Conservation (phyloP, 1,140 invertebrate genomes). For the Glomeris maerens region DNA sequence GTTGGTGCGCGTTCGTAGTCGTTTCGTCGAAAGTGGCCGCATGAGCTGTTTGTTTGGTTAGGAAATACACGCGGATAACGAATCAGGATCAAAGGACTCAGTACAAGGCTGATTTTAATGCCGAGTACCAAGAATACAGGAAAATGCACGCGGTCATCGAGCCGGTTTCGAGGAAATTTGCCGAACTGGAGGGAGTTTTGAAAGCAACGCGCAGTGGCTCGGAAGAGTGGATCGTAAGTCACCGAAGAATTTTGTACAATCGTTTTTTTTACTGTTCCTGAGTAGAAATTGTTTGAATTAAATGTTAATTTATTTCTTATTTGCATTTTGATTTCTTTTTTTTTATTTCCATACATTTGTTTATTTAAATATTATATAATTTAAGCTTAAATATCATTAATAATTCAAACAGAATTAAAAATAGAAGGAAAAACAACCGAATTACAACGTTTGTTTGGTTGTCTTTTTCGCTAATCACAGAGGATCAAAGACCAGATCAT, state of each 20-base stretch:
- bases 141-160: conserved; percentile 57
- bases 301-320: not conserved
- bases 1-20: conserved; percentile 21
- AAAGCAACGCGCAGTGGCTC: conserved; percentile 36
- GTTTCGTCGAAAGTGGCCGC: not conserved
- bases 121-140: conserved; percentile 68
- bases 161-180: conserved; percentile 58
- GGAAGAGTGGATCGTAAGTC: conserved; percentile 37
- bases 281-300: conserved; percentile 6
- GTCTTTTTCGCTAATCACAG: conserved; percentile 32
- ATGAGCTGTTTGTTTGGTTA: conserved; percentile 28
- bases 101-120: conserved; percentile 78
- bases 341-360: not conserved
- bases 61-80: conserved; percentile 62
- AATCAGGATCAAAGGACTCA: conserved; percentile 54
- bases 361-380: not conserved
- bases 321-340: not conserved
- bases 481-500: conserved; percentile 58
- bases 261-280: too few species aligned
- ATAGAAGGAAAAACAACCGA: not conserved
- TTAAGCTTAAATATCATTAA: not conserved
- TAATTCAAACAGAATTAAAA: not conserved
- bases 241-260: too few species aligned
- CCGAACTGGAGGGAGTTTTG: conserved; percentile 49
- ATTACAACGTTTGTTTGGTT: conserved; percentile 11